These are phyloP conservation scores for Rhopalosiphum nymphaeae DNA, from an alignment of 2,888 invertebrate species.

Conservation along the genomic window DNA sequence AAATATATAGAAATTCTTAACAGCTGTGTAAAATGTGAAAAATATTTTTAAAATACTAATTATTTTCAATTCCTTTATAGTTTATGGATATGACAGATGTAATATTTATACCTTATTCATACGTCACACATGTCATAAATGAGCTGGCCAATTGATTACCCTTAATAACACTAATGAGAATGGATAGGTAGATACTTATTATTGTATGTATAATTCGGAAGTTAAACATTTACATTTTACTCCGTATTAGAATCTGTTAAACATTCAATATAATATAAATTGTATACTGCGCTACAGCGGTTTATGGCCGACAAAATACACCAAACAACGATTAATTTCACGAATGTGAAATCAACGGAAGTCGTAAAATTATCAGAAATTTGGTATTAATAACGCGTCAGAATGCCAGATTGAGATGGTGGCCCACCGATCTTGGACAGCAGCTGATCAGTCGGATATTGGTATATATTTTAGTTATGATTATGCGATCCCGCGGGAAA, in stretches of 20 bases:
- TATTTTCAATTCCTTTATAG: background rate
- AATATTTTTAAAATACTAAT: background rate
- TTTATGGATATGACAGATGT: background rate
- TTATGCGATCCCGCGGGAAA: background rate
- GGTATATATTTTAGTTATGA: background rate
- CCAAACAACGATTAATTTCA: background rate
- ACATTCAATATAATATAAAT: background rate
- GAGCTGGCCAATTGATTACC: no score
- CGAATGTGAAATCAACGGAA: conserved; percentile 9
- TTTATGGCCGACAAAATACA: background rate
- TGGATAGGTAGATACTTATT: background rate
- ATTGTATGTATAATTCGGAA: background rate
- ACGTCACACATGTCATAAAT: background rate
- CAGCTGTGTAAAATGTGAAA: background rate
- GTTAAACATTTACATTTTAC: background rate
- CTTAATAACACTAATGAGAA: background rate
- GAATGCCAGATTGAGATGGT: background rate
- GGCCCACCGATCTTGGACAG: background rate
- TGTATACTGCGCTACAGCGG: background rate
- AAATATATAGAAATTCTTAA: background rate
- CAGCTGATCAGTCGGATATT: background rate
- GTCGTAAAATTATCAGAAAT: background rate
- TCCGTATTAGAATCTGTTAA: background rate
- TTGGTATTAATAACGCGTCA: conserved; percentile 11
- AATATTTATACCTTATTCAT: background rate